A percentile compares a stretch with the other conserved stretches of the same genome.
phyloP scores from a whole-genome alignment of 2,888 invertebrate species.

The Acrocera orbiculus region DNA sequence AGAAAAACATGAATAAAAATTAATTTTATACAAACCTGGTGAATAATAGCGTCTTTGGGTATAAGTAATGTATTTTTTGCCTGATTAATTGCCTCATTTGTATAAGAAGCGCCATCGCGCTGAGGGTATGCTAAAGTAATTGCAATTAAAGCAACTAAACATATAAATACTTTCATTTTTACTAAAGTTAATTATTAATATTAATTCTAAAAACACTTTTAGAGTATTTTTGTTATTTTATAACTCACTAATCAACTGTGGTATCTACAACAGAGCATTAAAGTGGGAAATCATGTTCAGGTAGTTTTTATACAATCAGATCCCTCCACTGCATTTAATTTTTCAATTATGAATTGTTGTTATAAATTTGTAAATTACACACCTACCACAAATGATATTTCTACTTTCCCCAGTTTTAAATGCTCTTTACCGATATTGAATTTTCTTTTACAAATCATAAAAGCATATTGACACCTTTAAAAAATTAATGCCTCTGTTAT shows the following conservation, averaged over 20 bases:
- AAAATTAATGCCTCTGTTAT: too few relatives aligned
- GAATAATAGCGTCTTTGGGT: conserved; percentile 72
- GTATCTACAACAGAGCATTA: neutral
- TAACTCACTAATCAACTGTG: neutral
- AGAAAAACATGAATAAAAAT: neutral
- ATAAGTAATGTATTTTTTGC: conserved; percentile 72
- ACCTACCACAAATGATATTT: too few relatives aligned
- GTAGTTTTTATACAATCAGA: too few relatives aligned
- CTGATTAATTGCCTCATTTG: conserved; percentile 72
- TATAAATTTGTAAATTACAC: too few relatives aligned
- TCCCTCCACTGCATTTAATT: too few relatives aligned
- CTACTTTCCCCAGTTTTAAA: too few relatives aligned
- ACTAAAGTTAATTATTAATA: neutral
- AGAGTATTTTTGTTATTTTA: neutral
- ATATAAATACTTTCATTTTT: conserved; percentile 14
- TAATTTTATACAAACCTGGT: conserved; percentile 39
- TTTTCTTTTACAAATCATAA: too few relatives aligned
- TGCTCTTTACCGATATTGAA: too few relatives aligned
- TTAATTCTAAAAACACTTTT: neutral
- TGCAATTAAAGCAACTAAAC: conserved; percentile 32
- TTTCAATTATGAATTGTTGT: too few relatives aligned
- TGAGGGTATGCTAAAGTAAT: conserved; percentile 42
- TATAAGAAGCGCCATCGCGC: conserved; percentile 66
- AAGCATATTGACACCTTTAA: too few relatives aligned
- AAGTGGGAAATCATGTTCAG: neutral